Conservation (phyloP, 2,888 invertebrate species). For the Neoitamus cyanurus region DNA sequence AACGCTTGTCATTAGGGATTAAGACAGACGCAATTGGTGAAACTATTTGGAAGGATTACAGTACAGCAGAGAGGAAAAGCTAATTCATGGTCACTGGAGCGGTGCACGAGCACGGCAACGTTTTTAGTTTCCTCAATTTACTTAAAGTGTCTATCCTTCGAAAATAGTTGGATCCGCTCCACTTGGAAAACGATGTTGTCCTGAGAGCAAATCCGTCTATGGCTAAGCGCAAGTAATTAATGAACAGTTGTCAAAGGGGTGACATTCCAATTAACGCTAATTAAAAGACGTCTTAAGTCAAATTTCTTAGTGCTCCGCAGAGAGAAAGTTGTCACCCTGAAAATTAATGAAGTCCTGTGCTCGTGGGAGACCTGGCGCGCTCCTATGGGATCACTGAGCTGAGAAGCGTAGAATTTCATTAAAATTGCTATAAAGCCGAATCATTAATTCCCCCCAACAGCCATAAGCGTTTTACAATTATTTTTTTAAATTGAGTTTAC, state of each 20-base stretch:
- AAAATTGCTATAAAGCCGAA: constrained; percentile 7
- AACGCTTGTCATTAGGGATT: not conserved
- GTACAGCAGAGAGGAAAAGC: not conserved
- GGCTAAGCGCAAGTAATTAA: constrained; percentile 42
- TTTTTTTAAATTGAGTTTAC: not conserved
- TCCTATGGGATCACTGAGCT: not conserved
- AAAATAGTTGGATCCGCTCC: not conserved
- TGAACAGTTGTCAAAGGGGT: constrained; percentile 47
- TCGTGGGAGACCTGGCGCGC: not conserved
- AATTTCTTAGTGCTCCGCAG: constrained; percentile 47
- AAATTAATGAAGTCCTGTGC: constrained; percentile 48
- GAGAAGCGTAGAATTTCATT: constrained; percentile 18
- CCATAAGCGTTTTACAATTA: not conserved
- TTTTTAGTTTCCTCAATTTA: constrained; percentile 1
- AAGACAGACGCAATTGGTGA: not conserved
- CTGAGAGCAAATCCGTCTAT: not conserved
- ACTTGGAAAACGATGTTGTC: not conserved
- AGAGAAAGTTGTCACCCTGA: constrained; percentile 49
- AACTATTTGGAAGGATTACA: not conserved
- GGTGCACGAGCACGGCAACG: not conserved
- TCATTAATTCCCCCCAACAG: constrained; percentile 11
- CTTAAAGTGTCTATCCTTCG: not conserved
- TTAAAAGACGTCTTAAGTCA: constrained; percentile 52
- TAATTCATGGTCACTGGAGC: not conserved
- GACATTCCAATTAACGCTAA: constrained; percentile 52